Conservation (phyloP, 2,888 invertebrate genomes). For the Petrolisthes manimaculis region DNA sequence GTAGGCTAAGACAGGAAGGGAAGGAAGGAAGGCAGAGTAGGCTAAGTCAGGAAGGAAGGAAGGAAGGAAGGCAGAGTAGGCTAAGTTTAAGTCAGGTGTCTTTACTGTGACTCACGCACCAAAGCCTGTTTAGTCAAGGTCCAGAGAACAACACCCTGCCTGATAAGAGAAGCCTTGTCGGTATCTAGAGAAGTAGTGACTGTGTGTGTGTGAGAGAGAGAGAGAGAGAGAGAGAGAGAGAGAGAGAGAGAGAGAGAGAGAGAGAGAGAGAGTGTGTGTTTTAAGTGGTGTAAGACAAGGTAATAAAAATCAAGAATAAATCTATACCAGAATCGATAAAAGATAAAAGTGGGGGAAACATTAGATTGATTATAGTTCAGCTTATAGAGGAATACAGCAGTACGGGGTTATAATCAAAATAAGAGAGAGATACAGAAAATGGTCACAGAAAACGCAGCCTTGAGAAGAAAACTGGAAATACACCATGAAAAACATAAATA, state of each 20-base stretch:
- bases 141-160: too few species aligned
- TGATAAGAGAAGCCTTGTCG: too few species aligned
- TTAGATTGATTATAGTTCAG: too few species aligned
- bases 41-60: not conserved
- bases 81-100: too few species aligned
- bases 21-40: not conserved
- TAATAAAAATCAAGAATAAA: not conserved
- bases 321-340: too few species aligned
- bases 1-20: conserved; percentile 8
- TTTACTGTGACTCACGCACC: too few species aligned
- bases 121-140: too few species aligned
- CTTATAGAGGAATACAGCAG: too few species aligned
- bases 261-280: not conserved
- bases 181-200: not conserved
- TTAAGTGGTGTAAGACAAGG: not conserved
- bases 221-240: not conserved
- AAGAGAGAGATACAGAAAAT: too few species aligned
- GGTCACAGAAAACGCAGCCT: too few species aligned
- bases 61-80: not conserved
- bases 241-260: not conserved
- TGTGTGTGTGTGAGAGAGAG: not conserved
- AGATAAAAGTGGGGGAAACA: too few species aligned
- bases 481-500: not conserved
- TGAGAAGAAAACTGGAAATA: not conserved
- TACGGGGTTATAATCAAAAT: too few species aligned